These are phyloP conservation scores for Epinotia brunnichana DNA, from an alignment of 2,888 invertebrate species.

Conservation along the genomic window DNA sequence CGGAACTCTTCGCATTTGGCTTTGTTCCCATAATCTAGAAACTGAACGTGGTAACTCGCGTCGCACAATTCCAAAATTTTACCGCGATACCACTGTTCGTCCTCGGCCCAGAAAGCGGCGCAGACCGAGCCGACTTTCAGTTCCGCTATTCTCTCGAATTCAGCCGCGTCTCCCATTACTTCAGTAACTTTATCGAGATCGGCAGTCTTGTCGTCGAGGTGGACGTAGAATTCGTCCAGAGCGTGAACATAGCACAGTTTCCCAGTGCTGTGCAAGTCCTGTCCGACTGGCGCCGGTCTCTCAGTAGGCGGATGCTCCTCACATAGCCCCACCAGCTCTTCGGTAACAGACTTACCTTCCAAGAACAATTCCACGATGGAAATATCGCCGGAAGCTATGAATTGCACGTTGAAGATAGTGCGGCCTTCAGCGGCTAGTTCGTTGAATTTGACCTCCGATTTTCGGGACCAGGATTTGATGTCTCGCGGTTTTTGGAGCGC, in stretches of 20 bases:
- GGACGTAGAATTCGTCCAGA: slow-evolving; percentile 89
- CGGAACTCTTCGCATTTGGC: slow-evolving; percentile 84
- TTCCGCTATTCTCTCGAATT: slow-evolving; percentile 79
- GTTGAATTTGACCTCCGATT: slow-evolving; percentile 86
- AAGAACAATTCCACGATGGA: slow-evolving; percentile 85
- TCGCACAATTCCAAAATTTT: slow-evolving; percentile 84
- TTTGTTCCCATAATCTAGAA: slow-evolving; percentile 88
- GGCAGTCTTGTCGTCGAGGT: slow-evolving; percentile 82
- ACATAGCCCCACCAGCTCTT: slow-evolving; percentile 83
- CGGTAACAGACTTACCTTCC: slow-evolving; percentile 85
- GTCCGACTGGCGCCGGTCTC: slow-evolving; percentile 73
- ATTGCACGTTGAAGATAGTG: slow-evolving; percentile 87
- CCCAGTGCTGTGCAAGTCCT: slow-evolving; percentile 80
- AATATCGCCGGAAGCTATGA: slow-evolving; percentile 87
- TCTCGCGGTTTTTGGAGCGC: slow-evolving; percentile 84
- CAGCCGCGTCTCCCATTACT: slow-evolving; percentile 78
- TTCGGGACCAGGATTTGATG: slow-evolving; percentile 85
- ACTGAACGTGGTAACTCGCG: slow-evolving; percentile 83
- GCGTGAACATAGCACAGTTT: slow-evolving; percentile 87
- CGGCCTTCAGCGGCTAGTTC: slow-evolving; percentile 88
- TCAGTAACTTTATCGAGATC: slow-evolving; percentile 86
- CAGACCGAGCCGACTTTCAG: slow-evolving; percentile 85
- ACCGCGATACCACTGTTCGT: slow-evolving; percentile 87
- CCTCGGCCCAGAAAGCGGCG: slow-evolving; percentile 86
- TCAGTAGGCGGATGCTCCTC: slow-evolving; percentile 68